phyloP scores from a whole-genome alignment of 2,113 vertebrate genomes.

The Onychostruthus taczanowskii region DNA sequence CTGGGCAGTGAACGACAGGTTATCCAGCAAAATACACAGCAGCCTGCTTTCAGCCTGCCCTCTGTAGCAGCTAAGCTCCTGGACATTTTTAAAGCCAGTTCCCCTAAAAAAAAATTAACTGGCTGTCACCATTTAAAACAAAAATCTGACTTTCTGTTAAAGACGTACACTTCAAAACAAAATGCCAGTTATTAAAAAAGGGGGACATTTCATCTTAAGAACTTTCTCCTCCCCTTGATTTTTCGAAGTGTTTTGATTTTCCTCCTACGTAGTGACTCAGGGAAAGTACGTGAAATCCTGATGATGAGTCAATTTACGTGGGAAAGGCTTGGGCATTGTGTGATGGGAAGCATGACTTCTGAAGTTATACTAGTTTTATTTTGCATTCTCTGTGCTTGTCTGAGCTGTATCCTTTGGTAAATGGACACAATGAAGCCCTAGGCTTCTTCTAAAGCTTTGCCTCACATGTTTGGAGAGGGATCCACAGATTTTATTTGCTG shows the following conservation, averaged over 20 bases:
- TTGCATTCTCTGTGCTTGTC: not conserved
- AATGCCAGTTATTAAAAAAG: not conserved
- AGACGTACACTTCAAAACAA: not conserved
- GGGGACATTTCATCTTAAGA: not conserved
- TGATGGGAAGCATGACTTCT: not conserved
- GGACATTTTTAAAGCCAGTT: not conserved
- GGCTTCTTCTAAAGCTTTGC: not conserved
- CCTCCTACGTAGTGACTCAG: not conserved
- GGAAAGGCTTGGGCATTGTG: not conserved
- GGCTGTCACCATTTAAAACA: not conserved
- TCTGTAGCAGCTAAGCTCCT: not conserved
- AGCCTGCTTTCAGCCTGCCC: not conserved
- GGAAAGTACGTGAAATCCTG: not conserved
- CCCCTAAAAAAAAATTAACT: not conserved
- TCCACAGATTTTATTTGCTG: not conserved
- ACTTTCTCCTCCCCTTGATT: not conserved
- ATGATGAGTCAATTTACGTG: not conserved
- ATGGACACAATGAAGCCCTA: not conserved
- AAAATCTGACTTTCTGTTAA: not conserved
- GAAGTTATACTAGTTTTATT: not conserved
- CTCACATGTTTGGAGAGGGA: not conserved
- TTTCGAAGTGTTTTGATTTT: not conserved
- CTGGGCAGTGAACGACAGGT: not conserved
- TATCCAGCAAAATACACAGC: not conserved
- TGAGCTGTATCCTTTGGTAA: not conserved